Evolutionary conservation across 2,113 vertebrate genomes (phyloP), one percentile per base, ranked within the genome.

Genomic region (Probosciger aterrimus): DNA sequence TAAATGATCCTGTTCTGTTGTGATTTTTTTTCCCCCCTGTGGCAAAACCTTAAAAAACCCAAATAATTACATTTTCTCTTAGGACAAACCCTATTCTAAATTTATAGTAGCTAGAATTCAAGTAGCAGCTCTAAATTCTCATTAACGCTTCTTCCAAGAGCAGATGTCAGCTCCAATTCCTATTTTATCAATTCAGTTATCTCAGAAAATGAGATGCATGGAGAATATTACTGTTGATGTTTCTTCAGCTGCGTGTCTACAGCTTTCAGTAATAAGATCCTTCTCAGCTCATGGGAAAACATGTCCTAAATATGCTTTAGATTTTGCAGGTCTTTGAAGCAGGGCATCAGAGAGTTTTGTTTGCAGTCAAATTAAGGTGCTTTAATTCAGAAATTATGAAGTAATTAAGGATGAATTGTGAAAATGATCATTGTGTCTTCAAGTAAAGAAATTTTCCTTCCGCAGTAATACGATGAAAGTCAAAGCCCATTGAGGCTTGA

Each of bases 111-210:
- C 46, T 71, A n/a, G 33, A 52, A 74, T 37, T 69, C 75, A 85
- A 31, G 62, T 62, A 75, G 80, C 14, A 94, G 27, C 55, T 85
- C 47, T 83, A 82, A 84, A 73, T 69, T 88, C 87, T 76, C 41
- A 86, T 86, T 89, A 60, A 49, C 0, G 0, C 30, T 73, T 81
- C 75, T 87, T 93, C 81, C 83, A 84, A 90, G 53, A 96, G 52
- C 82, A 96, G 77, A 33, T 85, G 63, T 50, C 93, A 85, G 35
- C 91, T 96, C 88, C 92, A 85, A 57, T 95, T 89, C 74, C 59
- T 62, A 43, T 92, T 95, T 82, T 90, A 86, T 70, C 82, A 77
- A 94, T 95, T 82, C 12, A 73, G 93, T 97, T 95, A 82, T 86
- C 78, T 82, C 88, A 39, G 82, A 86, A 88, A 81, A 82, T 91